Evolutionary conservation across 2,797 vertebrate genomes (phyloP).

Genomic region (Cirrhinus molitorella): DNA sequence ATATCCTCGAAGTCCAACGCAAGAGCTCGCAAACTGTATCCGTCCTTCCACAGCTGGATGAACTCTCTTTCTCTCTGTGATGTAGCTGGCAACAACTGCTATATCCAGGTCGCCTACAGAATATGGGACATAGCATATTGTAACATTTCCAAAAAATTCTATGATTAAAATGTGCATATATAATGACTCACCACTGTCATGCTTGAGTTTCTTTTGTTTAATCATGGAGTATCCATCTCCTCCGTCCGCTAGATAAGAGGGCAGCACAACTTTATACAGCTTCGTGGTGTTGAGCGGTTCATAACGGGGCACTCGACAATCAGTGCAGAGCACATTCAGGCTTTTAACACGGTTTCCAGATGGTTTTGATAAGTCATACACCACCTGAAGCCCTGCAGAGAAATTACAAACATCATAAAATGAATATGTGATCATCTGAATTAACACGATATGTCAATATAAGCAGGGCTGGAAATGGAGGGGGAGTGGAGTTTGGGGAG

Average conservation of each 20-base stretch:
- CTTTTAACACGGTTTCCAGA: constrained; percentile 77
- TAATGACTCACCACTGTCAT: constrained; percentile 84
- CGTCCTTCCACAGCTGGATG: constrained; percentile 89
- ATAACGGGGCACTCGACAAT: constrained; percentile 86
- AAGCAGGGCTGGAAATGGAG: too few species aligned
- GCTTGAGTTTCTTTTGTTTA: constrained; percentile 78
- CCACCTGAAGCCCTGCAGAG: constrained; percentile 84
- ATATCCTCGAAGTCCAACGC: constrained; percentile 44
- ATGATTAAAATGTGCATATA: neutral
- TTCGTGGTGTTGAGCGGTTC: constrained; percentile 75
- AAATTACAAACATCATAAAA: neutral
- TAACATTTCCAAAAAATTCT: neutral
- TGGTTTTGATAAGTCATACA: constrained; percentile 80
- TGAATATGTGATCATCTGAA: neutral
- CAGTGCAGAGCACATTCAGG: constrained; percentile 84
- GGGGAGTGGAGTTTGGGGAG: too few species aligned
- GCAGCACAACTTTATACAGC: constrained; percentile 83
- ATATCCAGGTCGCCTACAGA: constrained; percentile 86
- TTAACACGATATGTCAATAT: neutral
- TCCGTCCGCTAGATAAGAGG: constrained; percentile 83
- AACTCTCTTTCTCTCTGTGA: constrained; percentile 80
- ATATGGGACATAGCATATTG: constrained; percentile 20
- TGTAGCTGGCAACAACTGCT: constrained; percentile 82
- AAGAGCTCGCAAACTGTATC: constrained; percentile 78
- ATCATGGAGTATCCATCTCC: constrained; percentile 90